A percentile compares a stretch with the other conserved stretches of the same genome.
Evolutionary conservation across 1,140 invertebrate species (phyloP).

Genomic region (Cydia pomonella): DNA sequence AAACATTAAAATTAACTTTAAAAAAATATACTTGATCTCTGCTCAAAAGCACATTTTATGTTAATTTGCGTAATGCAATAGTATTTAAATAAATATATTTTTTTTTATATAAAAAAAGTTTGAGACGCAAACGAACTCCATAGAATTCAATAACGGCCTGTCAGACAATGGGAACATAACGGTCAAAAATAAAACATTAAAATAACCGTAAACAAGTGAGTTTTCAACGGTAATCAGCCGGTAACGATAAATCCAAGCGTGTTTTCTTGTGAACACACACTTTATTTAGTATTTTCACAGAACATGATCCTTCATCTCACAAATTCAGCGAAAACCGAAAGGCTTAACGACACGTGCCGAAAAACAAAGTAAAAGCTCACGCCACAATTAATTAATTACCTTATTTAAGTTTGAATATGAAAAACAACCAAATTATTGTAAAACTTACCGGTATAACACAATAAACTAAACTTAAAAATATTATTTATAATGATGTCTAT

Average conservation of each 20-base stretch:
- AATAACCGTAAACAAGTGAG: slow-evolving; percentile 14
- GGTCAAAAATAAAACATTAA: not conserved
- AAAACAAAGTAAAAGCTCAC: slow-evolving; percentile 15
- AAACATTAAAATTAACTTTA: too few relatives aligned
- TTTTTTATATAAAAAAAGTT: not conserved
- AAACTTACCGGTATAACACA: slow-evolving; percentile 27
- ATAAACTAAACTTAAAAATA: slow-evolving; percentile 23
- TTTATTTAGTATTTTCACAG: not conserved
- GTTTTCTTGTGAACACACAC: not conserved
- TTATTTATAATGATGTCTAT: slow-evolving; percentile 18
- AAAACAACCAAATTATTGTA: not conserved
- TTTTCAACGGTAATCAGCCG: not conserved
- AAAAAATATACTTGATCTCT: too few relatives aligned
- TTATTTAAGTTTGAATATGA: not conserved
- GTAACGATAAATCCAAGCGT: not conserved
- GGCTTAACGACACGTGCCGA: slow-evolving; percentile 15
- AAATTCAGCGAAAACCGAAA: slow-evolving; percentile 17
- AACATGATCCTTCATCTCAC: not conserved
- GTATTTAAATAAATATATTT: not conserved
- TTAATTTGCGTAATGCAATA: too few relatives aligned
- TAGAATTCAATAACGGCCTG: not conserved
- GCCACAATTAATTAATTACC: not conserved
- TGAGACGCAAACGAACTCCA: not conserved
- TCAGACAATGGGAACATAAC: slow-evolving; percentile 3
- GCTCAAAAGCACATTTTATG: too few relatives aligned